Evolutionary conservation across 2,797 vertebrate genomes (phyloP).

Genomic region (Pelochelys cantorii): DNA sequence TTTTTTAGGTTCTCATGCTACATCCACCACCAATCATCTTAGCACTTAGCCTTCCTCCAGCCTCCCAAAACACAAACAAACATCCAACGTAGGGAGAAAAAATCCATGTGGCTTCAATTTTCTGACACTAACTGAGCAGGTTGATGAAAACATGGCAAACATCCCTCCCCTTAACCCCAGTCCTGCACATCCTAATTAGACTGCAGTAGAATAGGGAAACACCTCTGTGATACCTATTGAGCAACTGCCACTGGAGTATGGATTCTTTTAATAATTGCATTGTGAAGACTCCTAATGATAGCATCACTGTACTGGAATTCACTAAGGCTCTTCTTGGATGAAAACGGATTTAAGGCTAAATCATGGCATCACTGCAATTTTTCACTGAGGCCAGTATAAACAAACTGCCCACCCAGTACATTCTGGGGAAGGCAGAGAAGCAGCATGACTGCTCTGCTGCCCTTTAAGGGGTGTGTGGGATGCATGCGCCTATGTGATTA

Average conservation of each 20-base stretch:
- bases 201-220: neutral
- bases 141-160: neutral
- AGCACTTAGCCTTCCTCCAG: fast-evolving
- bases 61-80: neutral
- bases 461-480: neutral
- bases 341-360: neutral
- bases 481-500: neutral
- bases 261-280: neutral
- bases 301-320: neutral
- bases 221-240: neutral
- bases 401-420: neutral
- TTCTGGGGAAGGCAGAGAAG: neutral
- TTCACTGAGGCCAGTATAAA: neutral
- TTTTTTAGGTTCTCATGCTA: neutral
- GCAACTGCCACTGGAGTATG: neutral
- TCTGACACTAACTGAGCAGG: neutral
- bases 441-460: neutral
- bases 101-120: neutral
- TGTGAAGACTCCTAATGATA: neutral
- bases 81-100: neutral
- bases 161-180: neutral
- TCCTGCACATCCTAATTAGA: neutral
- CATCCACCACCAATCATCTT: neutral
- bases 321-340: neutral
- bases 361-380: neutral